Evolutionary conservation across 2,888 invertebrate species (phyloP).

Genomic region (Melanophora roralis): DNA sequence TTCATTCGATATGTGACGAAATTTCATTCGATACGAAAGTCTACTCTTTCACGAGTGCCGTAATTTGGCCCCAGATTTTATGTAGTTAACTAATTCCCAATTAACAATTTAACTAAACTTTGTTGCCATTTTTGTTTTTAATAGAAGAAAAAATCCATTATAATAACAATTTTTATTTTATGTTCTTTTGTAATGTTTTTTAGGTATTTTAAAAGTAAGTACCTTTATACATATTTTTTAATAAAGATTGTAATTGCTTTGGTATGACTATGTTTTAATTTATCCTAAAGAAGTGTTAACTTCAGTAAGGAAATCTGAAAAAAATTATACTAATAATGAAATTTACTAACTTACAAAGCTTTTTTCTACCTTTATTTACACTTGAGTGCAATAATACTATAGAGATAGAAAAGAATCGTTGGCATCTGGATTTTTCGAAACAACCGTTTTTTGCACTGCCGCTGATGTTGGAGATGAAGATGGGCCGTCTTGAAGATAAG

Average conservation of each 20-base stretch:
- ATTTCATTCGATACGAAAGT: too few relatives aligned
- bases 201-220: not conserved
- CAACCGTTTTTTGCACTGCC: conserved; percentile 47
- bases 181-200: not conserved
- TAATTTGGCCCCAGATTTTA: too few relatives aligned
- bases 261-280: too few relatives aligned
- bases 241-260: conserved; percentile 7
- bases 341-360: conserved; percentile 29
- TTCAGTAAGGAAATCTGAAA: conserved; percentile 24
- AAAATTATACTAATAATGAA: conserved; percentile 21
- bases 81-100: too few relatives aligned
- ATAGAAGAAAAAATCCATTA: too few relatives aligned
- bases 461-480: conserved; percentile 62
- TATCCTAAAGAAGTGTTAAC: conserved; percentile 37
- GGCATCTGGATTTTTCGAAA: conserved; percentile 64
- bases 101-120: not conserved
- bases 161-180: not conserved
- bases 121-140: conserved; percentile 6
- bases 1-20: too few relatives aligned
- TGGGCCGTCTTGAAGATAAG: conserved; percentile 63
- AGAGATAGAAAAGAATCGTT: conserved; percentile 76
- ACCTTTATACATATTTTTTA: not conserved
- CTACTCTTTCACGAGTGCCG: too few relatives aligned
- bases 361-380: conserved; percentile 68
- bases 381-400: conserved; percentile 76